Evolutionary conservation across 2,888 invertebrate species (phyloP).

Genomic region (Chrysodeixis includens): DNA sequence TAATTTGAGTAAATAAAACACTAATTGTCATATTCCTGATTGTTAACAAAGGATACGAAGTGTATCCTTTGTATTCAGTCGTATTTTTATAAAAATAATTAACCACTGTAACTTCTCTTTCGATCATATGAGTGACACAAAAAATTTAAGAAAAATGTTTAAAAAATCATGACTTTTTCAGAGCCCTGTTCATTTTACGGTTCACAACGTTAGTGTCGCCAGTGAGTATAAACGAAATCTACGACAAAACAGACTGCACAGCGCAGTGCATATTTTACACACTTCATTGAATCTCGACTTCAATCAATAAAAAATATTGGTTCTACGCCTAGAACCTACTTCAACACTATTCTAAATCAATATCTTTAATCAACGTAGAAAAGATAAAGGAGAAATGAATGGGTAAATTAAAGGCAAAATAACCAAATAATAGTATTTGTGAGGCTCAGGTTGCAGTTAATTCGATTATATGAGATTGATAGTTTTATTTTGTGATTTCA

Average conservation of each 20-base stretch:
- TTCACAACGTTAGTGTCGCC: slow-evolving; percentile 37
- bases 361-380: too few relatives aligned
- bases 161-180: slow-evolving; percentile 54
- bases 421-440: too few relatives aligned
- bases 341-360: too few relatives aligned
- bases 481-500: too few relatives aligned
- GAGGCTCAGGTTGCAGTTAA: too few relatives aligned
- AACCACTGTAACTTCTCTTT: slow-evolving; percentile 27
- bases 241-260: background rate
- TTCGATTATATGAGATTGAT: too few relatives aligned
- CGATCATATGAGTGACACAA: slow-evolving; percentile 52
- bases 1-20: slow-evolving; percentile 47
- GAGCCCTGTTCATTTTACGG: slow-evolving; percentile 53
- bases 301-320: too few relatives aligned
- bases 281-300: too few relatives aligned
- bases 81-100: slow-evolving; percentile 22
- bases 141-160: slow-evolving; percentile 57
- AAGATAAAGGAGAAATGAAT: too few relatives aligned
- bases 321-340: too few relatives aligned
- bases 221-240: slow-evolving; percentile 2
- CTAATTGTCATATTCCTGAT: slow-evolving; percentile 23
- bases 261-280: too few relatives aligned
- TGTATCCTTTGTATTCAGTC: slow-evolving; percentile 11
- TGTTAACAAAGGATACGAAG: slow-evolving; percentile 3
- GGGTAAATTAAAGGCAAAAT: too few relatives aligned